Percentiles rank a stretch among this genome's conserved stretches.
These are phyloP conservation scores for Drosophila bocqueti DNA, from an alignment of 1,140 invertebrate genomes.

Conservation along the genomic window DNA sequence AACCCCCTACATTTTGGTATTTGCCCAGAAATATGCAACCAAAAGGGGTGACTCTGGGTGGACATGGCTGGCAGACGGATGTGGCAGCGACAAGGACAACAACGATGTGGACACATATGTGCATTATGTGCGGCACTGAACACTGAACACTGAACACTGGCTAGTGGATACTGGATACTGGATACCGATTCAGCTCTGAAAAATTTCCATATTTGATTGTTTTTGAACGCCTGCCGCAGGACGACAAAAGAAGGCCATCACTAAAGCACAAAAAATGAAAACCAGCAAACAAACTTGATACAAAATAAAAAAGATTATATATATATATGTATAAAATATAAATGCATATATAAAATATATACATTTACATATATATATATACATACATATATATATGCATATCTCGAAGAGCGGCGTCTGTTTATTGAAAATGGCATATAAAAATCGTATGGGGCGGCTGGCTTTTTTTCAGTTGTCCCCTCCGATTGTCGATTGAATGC, in stretches of 20 bases:
- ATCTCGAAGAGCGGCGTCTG: constrained; percentile 35
- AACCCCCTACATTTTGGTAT: constrained; percentile 35
- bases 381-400: neutral
- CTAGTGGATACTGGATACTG: constrained; percentile 4
- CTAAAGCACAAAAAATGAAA: constrained; percentile 9
- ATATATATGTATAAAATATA: neutral
- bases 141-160: constrained; percentile 15
- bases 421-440: constrained; percentile 77
- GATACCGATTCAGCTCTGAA: constrained; percentile 35
- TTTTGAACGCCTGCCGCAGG: constrained; percentile 64
- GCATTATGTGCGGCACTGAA: constrained; percentile 43
- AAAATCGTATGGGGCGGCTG: constrained; percentile 50
- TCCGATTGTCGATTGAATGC: constrained; percentile 46
- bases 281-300: neutral
- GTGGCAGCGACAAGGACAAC: constrained; percentile 52
- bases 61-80: constrained; percentile 24
- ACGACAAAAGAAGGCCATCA: constrained; percentile 25
- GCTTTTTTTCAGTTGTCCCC: neutral
- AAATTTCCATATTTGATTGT: constrained; percentile 82
- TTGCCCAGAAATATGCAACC: constrained; percentile 65
- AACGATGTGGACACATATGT: constrained; percentile 56
- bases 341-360: constrained; percentile 1
- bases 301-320: constrained; percentile 2
- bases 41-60: neutral
- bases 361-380: too few relatives aligned